Base-by-base conservation (phyloP, 2,113 vertebrate genomes). In the Sterrhoptilus dennistouni region DNA sequence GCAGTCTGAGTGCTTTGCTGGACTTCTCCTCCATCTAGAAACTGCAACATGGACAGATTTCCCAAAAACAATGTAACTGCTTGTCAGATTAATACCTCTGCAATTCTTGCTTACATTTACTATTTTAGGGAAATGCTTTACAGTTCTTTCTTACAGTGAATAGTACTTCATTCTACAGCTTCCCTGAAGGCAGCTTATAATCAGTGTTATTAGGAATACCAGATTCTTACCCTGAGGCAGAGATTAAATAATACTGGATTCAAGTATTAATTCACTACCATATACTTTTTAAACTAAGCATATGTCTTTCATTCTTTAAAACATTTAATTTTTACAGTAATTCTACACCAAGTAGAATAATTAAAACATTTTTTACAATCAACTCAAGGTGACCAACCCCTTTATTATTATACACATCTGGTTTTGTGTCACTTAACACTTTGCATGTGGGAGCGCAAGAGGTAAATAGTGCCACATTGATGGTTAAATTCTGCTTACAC, bases 1-100 rank as follows among this genome's bases (percentile, higher is more conserved):
- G 74, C 71, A 96, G 97, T 96, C 97, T 94, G 96, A 97, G 96
- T 97, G 97, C 96, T 98, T 97, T 96, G 74, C 83, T 94, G 95
- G 93, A 76, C 68, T 90, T 83, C 69, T 81, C 38, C 87, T 94
- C 42, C 47, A 81, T 90, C 83, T 77, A 82, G 75, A 97, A 97
- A 92, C 64, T 96, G 87, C 92, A 94, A 66, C 84, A 92, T 21
- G 52, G 90, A 97, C 78, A 96, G 60, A 97, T 96, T 94, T 94
- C 86, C 76, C 82, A 91, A 91, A 94, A 96, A 96, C 35, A 96
- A 79, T 88, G 76, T 78, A 93, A 72, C 77, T 92, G 64, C 45
- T 66, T 47, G 59, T 53, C 72, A 94, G 63, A 85, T 85, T 70
- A 71, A 65, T 87, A 56, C 54, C 70, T 25, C 36, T 36, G 31